Base-by-base conservation (phyloP, 64 coral and sea anemone species). In the Porites australiensis region DNA sequence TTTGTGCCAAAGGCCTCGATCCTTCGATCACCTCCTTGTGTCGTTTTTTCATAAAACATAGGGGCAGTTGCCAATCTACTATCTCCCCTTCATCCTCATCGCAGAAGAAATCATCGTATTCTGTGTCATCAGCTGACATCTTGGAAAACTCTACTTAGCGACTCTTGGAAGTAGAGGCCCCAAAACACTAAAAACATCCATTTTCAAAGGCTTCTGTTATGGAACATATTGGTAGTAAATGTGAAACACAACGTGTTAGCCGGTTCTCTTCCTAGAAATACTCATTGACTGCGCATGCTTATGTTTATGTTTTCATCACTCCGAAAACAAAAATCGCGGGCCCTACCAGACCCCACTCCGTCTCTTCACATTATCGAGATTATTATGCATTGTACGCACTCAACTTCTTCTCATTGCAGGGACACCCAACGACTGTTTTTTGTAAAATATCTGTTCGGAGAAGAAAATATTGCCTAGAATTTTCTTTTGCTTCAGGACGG, bases 21-120 rank as follows among this genome's bases (percentile, higher is more conserved):
- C 96, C 96, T 92, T 95, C 86, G 72, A 98, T 98, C 67, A 72
- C 18, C 52, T 98, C 96, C 77, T 93, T 95, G 75, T 98, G 96
- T 20, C 96, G 74, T 48, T 95, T 98, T 58, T 98, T 98, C 96
- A 98, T 98, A 44, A 98, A 98, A 84, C 94, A 95, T 51, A 98
- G 78, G 10, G 96, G 96, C n/a, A 98, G 66, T 63, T 98, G 96
- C 96, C 96, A 98, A 77, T 98, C 96, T 11, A 98, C 90, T 50
- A 98, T 95, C 77, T 98, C 96, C 10, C 94, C 96, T 69, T 98
- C 96, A 68, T 98, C 96, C 73, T 98, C 96, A 71, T 95, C 96
- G 43, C 82, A 89, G 20, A 71, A 83, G 15, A 67, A 77, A 81
- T 95, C 96, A 49, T 95, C 94, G 49, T 88, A 58, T 48, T 93